These are phyloP conservation scores for Limnephilus lunatus DNA, from an alignment of 2,888 invertebrate genomes.

Conservation along the genomic window DNA sequence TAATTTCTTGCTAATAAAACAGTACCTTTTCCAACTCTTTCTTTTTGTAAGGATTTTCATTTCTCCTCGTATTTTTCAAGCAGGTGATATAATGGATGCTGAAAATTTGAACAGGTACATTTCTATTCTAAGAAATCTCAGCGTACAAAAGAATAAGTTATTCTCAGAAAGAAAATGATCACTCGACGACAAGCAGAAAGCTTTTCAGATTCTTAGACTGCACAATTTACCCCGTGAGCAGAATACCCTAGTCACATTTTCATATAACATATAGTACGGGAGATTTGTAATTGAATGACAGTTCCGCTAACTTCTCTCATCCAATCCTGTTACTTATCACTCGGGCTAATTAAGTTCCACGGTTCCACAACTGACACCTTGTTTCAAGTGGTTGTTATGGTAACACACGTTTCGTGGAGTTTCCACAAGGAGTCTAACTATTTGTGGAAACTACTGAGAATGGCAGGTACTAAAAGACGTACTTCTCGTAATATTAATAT, in stretches of 20 bases:
- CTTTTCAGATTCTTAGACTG: neutral
- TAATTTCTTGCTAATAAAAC: too few relatives aligned
- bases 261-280: constrained; percentile 45
- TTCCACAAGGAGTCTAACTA: neutral
- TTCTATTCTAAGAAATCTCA: neutral
- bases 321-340: constrained; percentile 64
- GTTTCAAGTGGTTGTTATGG: constrained; percentile 50
- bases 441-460: constrained; percentile 10
- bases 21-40: neutral
- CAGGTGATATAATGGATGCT: too few relatives aligned
- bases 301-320: constrained; percentile 62
- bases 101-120: neutral
- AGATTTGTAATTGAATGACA: constrained; percentile 63
- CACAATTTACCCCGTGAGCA: constrained; percentile 30
- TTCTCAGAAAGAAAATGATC: neutral
- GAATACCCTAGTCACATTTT: constrained; percentile 33
- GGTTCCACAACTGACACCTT: constrained; percentile 53
- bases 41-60: neutral
- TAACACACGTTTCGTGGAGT: constrained; percentile 10
- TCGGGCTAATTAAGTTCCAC: constrained; percentile 63
- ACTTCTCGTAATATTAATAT: neutral
- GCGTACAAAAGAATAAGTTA: neutral
- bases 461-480: neutral
- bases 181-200: neutral
- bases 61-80: neutral